These are phyloP conservation scores for Eurois occulta DNA, from an alignment of 2,888 invertebrate species.

Conservation along the genomic window DNA sequence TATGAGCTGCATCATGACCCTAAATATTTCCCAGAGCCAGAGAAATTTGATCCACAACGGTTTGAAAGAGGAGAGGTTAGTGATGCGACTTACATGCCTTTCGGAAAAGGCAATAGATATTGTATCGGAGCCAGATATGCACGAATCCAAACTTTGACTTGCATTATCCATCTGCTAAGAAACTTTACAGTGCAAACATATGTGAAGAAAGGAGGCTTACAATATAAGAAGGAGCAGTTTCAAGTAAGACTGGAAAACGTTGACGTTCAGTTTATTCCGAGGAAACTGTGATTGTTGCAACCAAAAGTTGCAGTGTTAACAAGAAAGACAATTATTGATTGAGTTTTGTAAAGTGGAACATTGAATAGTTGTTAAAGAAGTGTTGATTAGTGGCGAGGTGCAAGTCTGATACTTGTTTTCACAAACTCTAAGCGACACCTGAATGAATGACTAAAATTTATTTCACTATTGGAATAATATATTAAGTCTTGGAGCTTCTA, in stretches of 20 bases:
- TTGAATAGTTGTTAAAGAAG: background rate
- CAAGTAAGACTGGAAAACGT: conserved; percentile 75
- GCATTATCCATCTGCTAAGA: conserved; percentile 72
- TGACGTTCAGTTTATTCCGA: conserved; percentile 70
- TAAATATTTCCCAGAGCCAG: conserved; percentile 82
- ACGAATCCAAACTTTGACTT: conserved; percentile 73
- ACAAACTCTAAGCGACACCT: background rate
- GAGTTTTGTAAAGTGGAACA: background rate
- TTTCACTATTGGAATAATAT: too few species aligned
- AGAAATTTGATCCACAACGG: conserved; percentile 83
- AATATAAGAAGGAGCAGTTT: conserved; percentile 71
- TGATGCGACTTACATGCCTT: conserved; percentile 80
- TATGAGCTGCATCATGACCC: conserved; percentile 84
- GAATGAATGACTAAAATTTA: too few species aligned
- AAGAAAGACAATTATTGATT: background rate
- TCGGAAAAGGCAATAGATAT: conserved; percentile 83
- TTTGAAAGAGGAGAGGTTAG: conserved; percentile 72
- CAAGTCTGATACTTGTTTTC: background rate
- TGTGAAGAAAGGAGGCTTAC: conserved; percentile 67
- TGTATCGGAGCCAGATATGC: conserved; percentile 84
- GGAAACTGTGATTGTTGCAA: conserved; percentile 32
- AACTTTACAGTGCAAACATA: conserved; percentile 72
- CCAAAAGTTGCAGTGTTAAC: too few species aligned
- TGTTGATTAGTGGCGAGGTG: conserved; percentile 31
- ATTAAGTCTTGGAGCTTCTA: background rate